Conservation (phyloP, 2,113 vertebrate species). For the Pycnonotus jocosus region DNA sequence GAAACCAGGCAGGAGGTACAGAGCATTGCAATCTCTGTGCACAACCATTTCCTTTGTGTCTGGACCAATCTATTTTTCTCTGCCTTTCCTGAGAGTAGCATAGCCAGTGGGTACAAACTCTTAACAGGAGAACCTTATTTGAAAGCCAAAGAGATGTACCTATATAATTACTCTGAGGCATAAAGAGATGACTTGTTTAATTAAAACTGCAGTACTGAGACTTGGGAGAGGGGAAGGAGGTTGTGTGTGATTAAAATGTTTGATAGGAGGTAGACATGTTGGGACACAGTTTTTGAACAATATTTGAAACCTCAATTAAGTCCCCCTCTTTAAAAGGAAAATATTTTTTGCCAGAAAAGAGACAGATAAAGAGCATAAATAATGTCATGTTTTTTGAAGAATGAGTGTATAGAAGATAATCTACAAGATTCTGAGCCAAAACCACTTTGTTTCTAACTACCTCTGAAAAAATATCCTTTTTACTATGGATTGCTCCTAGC, state of each 20-base stretch:
- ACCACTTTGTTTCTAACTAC: background rate
- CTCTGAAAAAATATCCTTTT: background rate
- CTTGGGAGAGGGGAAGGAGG: background rate
- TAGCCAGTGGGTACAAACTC: background rate
- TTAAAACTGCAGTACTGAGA: background rate
- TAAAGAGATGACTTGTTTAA: background rate
- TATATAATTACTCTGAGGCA: background rate
- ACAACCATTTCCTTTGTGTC: background rate
- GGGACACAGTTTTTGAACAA: background rate
- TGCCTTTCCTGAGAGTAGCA: background rate
- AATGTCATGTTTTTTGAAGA: background rate
- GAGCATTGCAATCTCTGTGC: background rate
- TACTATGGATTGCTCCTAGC: background rate
- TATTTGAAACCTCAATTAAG: constrained; percentile 27
- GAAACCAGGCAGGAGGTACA: background rate
- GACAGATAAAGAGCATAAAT: constrained; percentile 27
- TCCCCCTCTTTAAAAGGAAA: constrained; percentile 14
- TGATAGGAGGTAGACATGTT: background rate
- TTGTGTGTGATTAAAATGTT: background rate
- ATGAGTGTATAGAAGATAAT: background rate
- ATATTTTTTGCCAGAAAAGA: background rate
- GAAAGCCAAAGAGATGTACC: background rate
- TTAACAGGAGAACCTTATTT: background rate
- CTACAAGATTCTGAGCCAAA: constrained; percentile 6
- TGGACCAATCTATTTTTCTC: background rate